Percentiles rank a stretch among this genome's conserved stretches.
phyloP scores from a whole-genome alignment of 2,113 vertebrate species.

The Boleophthalmus pectinirostris region DNA sequence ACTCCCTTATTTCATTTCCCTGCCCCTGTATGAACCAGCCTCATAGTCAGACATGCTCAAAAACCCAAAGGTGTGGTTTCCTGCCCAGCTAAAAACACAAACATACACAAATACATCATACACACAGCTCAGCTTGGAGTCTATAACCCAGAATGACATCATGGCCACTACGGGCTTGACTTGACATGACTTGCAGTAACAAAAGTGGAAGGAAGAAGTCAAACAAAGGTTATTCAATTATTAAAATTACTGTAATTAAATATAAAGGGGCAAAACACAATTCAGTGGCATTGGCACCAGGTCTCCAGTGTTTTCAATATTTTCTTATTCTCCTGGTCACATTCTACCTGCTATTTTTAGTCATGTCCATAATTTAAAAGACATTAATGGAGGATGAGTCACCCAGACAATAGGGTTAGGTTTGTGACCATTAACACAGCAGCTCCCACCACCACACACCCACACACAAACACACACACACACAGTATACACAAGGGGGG shows the following conservation, averaged over 20 bases:
- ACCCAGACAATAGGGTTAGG: conserved; percentile 36
- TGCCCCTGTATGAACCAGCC: conserved; percentile 18
- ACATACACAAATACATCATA: conserved; percentile 28
- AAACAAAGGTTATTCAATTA: neutral
- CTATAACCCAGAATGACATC: conserved; percentile 33
- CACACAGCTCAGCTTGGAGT: conserved; percentile 19
- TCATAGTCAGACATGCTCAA: conserved; percentile 28
- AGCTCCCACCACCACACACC: neutral
- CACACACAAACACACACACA: conserved; percentile 7
- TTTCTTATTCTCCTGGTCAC: conserved; percentile 33
- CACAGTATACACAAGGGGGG: neutral
- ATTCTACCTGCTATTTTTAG: conserved; percentile 51
- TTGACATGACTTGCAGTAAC: neutral
- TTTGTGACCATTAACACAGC: conserved; percentile 13
- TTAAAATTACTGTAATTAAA: neutral
- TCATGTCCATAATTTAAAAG: conserved; percentile 22
- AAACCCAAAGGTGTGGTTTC: conserved; percentile 72
- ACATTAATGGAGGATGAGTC: conserved; percentile 55
- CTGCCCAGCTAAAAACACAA: conserved; percentile 48
- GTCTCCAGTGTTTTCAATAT: conserved; percentile 11
- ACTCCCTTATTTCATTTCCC: conserved; percentile 17
- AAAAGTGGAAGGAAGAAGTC: neutral
- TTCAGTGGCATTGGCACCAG: conserved; percentile 10
- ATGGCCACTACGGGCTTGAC: neutral
- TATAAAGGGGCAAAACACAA: neutral